Percentiles rank a stretch among this genome's conserved stretches.
phyloP scores from a whole-genome alignment of 2,113 vertebrate genomes.

The Gracilinanus agilis region DNA sequence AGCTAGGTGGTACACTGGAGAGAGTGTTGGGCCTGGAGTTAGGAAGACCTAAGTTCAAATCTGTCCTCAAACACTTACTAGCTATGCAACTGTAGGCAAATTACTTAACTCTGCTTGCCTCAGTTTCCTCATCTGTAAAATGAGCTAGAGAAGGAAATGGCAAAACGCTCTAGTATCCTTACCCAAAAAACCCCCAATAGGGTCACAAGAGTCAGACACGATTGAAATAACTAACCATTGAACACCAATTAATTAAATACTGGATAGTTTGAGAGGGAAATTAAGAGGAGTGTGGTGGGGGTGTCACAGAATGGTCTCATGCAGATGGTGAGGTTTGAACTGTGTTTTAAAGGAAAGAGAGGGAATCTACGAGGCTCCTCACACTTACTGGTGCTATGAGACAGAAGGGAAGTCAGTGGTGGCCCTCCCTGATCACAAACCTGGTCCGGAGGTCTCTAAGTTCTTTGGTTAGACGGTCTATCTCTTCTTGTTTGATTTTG shows the following conservation, averaged over 20 bases:
- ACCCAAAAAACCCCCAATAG: no score
- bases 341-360: not conserved
- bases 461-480: conserved; percentile 79
- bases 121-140: no score
- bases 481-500: conserved; percentile 78
- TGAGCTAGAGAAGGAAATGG: no score
- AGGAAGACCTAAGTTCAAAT: no score
- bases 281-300: not conserved
- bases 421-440: conserved; percentile 63
- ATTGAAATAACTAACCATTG: no score
- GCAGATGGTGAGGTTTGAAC: not conserved
- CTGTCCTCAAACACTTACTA: no score
- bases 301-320: not conserved
- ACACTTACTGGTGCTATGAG: not conserved
- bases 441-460: conserved; percentile 79
- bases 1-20: no score
- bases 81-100: no score
- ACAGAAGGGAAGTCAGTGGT: not conserved
- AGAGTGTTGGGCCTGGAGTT: no score
- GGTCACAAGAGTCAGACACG: no score
- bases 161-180: no score
- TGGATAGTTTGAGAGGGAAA: not conserved
- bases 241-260: not conserved
- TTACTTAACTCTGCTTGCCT: no score
- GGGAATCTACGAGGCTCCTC: not conserved